Evolutionary conservation across 2,113 vertebrate genomes (phyloP).

Genomic region (Cervus canadensis): DNA sequence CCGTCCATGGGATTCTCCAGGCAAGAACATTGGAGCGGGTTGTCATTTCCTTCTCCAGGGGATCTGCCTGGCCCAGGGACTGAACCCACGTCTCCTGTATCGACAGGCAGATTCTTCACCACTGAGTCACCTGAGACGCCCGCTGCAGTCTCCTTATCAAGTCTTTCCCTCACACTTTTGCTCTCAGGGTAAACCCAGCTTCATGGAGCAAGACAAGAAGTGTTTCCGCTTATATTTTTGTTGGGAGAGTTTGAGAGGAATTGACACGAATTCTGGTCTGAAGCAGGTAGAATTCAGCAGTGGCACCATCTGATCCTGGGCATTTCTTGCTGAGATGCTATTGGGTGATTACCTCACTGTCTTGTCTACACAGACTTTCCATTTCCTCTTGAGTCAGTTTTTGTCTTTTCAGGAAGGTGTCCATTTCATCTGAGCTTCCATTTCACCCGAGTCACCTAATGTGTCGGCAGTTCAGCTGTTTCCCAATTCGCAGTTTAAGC

Average conservation of each 20-base stretch:
- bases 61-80: neutral
- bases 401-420: fast-evolving
- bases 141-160: fast-evolving
- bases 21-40: neutral
- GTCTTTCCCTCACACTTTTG: fast-evolving
- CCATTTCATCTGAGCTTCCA: fast-evolving
- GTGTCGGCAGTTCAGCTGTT: fast-evolving
- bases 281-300: fast-evolving
- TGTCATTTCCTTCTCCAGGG: neutral
- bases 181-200: fast-evolving
- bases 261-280: too few relatives aligned
- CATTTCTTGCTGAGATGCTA: too few relatives aligned
- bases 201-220: fast-evolving
- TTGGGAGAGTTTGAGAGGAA: neutral
- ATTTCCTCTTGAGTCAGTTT: neutral
- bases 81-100: neutral
- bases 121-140: neutral
- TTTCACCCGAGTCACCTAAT: fast-evolving
- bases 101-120: neutral
- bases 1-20: neutral
- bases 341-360: fast-evolving
- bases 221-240: fast-evolving
- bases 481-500: fast-evolving
- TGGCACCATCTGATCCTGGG: too few relatives aligned
- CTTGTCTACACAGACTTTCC: fast-evolving